Conservation (phyloP, 2,888 invertebrate species). For the Seladonia tumulorum region DNA sequence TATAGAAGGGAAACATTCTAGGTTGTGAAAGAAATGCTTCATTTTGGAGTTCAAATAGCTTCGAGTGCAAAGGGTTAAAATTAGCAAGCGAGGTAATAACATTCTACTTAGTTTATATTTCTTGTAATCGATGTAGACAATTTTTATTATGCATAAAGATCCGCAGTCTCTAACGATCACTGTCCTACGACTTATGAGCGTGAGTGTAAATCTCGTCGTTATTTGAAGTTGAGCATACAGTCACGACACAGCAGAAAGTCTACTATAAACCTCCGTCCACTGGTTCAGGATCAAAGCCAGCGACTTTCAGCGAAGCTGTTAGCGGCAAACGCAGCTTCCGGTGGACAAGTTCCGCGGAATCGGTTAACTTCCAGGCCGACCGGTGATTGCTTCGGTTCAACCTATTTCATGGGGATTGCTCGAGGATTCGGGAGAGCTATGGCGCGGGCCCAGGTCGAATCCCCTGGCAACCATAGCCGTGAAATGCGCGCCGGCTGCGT, state of each 20-base stretch:
- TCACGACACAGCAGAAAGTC: background rate
- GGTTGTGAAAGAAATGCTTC: too few relatives aligned
- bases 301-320: background rate
- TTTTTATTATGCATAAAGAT: too few relatives aligned
- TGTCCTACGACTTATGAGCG: too few relatives aligned
- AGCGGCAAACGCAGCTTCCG: background rate
- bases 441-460: background rate
- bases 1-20: too few relatives aligned
- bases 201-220: too few relatives aligned
- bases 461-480: slow-evolving; percentile 1
- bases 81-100: too few relatives aligned
- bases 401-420: slow-evolving; percentile 8
- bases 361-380: slow-evolving; percentile 2
- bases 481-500: slow-evolving; percentile 11
- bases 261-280: background rate
- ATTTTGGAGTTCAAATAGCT: too few relatives aligned
- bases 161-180: too few relatives aligned
- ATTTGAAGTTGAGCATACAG: too few relatives aligned
- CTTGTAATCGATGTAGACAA: too few relatives aligned
- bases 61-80: too few relatives aligned
- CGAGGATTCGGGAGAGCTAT: background rate
- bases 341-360: slow-evolving; percentile 1
- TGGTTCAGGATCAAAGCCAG: background rate
- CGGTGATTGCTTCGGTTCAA: slow-evolving; percentile 10
- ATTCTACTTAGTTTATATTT: too few relatives aligned